Percentiles rank a stretch among this genome's conserved stretches.
Conservation (phyloP, 1,140 invertebrate species). For the Zaprionus lachaisei region DNA sequence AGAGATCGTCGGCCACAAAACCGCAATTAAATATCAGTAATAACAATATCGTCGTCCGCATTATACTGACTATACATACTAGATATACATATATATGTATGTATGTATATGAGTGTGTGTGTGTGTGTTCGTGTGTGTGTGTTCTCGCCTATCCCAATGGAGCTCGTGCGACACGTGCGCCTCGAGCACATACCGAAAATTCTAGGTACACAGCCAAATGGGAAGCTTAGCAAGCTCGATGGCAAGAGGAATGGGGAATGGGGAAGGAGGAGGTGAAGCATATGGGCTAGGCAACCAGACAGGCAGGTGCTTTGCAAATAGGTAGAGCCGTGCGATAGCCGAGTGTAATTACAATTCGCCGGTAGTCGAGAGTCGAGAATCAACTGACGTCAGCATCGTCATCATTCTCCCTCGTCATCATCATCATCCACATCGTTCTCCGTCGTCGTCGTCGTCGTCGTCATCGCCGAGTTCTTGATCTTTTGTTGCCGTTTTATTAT, state of each 20-base stretch:
- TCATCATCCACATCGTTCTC: neutral
- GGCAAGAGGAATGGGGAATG: too few species aligned
- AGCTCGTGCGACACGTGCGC: constrained; percentile 32
- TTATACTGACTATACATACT: constrained; percentile 1
- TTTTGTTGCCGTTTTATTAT: constrained; percentile 6
- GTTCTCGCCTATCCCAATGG: constrained; percentile 16
- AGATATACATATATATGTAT: neutral
- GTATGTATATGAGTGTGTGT: neutral
- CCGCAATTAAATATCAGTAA: constrained; percentile 47
- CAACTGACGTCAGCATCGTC: constrained; percentile 24
- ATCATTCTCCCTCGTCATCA: neutral
- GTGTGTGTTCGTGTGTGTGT: neutral
- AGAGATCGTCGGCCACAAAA: constrained; percentile 21
- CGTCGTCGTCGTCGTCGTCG: neutral
- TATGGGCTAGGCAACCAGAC: neutral
- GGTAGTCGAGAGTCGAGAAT: neutral
- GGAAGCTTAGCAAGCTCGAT: too few species aligned
- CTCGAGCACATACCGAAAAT: constrained; percentile 12
- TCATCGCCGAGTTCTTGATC: constrained; percentile 7
- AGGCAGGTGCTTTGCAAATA: neutral
- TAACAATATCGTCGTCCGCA: constrained; percentile 26
- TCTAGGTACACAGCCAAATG: neutral
- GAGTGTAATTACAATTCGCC: neutral
- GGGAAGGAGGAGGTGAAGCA: too few species aligned
- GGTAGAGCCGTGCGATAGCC: neutral